phyloP scores from a whole-genome alignment of 2,113 vertebrate genomes.

The Pampusana beccarii region DNA sequence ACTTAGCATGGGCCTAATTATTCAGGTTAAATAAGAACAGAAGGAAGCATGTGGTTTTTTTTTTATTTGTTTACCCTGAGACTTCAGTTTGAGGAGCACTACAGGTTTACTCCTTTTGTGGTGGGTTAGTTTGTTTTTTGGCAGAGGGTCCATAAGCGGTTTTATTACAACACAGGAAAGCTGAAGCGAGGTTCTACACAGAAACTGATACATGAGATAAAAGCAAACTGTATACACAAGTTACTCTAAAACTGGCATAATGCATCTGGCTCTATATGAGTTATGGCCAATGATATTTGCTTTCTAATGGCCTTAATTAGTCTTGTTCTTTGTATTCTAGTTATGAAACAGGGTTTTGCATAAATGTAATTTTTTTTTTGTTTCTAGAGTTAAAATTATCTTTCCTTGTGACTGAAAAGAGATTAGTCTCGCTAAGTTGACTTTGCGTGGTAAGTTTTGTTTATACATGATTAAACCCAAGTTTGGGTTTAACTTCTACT shows the following conservation, averaged over 20 bases:
- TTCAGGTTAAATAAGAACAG: accelerated
- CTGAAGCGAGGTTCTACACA: background rate
- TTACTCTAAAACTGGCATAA: background rate
- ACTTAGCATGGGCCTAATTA: accelerated
- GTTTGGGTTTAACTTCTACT: background rate
- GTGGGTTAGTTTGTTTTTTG: background rate
- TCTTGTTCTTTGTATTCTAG: background rate
- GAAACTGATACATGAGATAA: background rate
- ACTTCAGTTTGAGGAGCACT: background rate
- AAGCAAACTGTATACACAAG: background rate
- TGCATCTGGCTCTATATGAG: background rate
- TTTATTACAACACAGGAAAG: background rate
- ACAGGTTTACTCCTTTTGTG: background rate
- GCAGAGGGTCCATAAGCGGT: background rate
- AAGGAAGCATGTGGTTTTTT: background rate
- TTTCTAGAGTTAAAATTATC: background rate
- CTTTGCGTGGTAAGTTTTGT: background rate
- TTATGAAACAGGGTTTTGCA: background rate
- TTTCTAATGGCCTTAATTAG: constrained; percentile 60
- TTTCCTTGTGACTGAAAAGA: background rate
- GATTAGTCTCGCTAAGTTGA: background rate
- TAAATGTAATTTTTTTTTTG: background rate
- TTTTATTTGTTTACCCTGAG: accelerated
- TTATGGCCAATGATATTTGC: background rate
- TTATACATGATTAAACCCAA: background rate